phyloP scores from a whole-genome alignment of 2,888 invertebrate genomes.

The Parasteatoda lunata region DNA sequence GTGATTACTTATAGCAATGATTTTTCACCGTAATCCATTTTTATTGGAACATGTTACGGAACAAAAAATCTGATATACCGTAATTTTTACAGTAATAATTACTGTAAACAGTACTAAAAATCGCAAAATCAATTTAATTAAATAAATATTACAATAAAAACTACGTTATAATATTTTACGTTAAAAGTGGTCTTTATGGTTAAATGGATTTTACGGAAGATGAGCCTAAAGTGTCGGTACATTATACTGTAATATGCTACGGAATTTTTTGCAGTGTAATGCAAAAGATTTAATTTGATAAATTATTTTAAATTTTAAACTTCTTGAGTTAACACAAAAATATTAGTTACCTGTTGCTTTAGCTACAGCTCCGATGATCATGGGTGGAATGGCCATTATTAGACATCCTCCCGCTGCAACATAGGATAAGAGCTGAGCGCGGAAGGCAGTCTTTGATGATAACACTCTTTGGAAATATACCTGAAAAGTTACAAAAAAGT shows the following conservation, averaged over 20 bases:
- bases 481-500: constrained; percentile 74
- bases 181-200: too few relatives aligned
- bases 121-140: too few relatives aligned
- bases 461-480: constrained; percentile 98
- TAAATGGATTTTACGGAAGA: too few relatives aligned
- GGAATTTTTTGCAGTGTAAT: neutral
- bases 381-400: constrained; percentile 97
- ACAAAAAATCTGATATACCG: too few relatives aligned
- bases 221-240: too few relatives aligned
- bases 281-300: neutral
- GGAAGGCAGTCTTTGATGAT: constrained; percentile 93
- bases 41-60: too few relatives aligned
- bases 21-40: too few relatives aligned
- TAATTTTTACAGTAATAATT: too few relatives aligned
- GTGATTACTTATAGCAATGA: too few relatives aligned
- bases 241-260: neutral
- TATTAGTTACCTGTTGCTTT: constrained; percentile 86
- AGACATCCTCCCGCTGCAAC: constrained; percentile 97
- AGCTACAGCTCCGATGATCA: constrained; percentile 97
- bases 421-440: constrained; percentile 95
- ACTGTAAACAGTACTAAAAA: too few relatives aligned
- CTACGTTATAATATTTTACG: too few relatives aligned
- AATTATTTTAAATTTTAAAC: neutral
- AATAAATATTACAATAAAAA: too few relatives aligned
- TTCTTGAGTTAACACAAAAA: neutral